Conservation (phyloP, 2,113 vertebrate species). For the Mormyrus lacerda region DNA sequence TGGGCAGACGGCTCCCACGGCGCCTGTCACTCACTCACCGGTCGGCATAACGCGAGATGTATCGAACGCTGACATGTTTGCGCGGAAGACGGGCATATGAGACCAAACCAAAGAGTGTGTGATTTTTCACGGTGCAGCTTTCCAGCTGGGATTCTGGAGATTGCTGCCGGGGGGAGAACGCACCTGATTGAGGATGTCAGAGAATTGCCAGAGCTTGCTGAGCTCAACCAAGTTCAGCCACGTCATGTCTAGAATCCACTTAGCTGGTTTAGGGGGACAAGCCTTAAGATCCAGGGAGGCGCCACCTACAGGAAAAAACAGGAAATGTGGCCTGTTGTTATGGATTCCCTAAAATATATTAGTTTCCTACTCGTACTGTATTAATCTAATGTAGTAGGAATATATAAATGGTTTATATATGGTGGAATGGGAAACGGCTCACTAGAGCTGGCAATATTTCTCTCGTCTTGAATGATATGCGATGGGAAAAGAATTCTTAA, state of each 20-base stretch:
- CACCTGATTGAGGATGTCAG: conserved; percentile 82
- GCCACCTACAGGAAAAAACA: conserved; percentile 63
- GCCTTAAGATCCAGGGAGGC: conserved; percentile 89
- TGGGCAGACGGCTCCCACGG: conserved; percentile 34
- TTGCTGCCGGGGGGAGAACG: not conserved
- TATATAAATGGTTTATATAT: not conserved
- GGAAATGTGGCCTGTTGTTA: not conserved
- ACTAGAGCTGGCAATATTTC: not conserved
- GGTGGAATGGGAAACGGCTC: not conserved
- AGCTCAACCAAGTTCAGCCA: conserved; percentile 95
- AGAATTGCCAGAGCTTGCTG: conserved; percentile 84
- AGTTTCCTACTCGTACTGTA: not conserved
- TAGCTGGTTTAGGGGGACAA: conserved; percentile 83
- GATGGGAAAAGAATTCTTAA: not conserved
- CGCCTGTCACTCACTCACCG: conserved; percentile 43
- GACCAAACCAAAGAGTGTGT: conserved; percentile 28
- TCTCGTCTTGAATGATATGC: not conserved
- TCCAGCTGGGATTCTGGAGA: not conserved
- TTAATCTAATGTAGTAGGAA: not conserved
- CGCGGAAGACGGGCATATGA: conserved; percentile 30
- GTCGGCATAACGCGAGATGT: conserved; percentile 29
- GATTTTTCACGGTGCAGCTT: not conserved
- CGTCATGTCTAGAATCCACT: conserved; percentile 94
- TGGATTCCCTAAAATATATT: not conserved
- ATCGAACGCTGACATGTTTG: conserved; percentile 48